A percentile compares a stretch with the other conserved stretches of the same genome.
phyloP scores from a whole-genome alignment of 2,888 invertebrate genomes.

The Tenthredo mesomela region DNA sequence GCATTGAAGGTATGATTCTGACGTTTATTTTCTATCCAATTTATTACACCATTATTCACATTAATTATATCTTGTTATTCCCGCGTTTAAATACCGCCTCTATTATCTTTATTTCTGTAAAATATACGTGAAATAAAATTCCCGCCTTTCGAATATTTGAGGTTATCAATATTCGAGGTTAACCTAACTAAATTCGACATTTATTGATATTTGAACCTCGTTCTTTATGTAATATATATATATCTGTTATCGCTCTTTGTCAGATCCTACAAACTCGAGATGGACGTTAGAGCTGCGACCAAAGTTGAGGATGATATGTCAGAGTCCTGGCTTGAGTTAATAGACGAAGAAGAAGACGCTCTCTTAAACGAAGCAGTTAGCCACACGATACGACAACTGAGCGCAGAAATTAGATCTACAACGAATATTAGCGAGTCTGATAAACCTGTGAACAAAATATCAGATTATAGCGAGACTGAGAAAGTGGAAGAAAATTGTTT shows the following conservation, averaged over 20 bases:
- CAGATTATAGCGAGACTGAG: conserved; percentile 2
- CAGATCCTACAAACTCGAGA: background rate
- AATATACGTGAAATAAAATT: background rate
- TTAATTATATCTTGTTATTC: background rate
- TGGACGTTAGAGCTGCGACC: conserved; percentile 4
- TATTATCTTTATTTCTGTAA: background rate
- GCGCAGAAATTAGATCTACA: conserved; percentile 11
- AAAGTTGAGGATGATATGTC: conserved; percentile 33
- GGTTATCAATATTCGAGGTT: background rate
- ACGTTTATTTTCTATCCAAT: background rate
- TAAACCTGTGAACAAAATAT: conserved; percentile 53
- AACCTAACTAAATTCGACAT: background rate
- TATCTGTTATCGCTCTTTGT: background rate
- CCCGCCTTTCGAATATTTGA: background rate
- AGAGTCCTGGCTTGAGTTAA: background rate
- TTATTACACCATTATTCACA: background rate
- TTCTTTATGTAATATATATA: background rate
- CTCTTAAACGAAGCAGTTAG: conserved; percentile 65
- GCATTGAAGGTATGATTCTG: background rate
- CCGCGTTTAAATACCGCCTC: background rate
- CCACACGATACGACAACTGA: conserved; percentile 44
- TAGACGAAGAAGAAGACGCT: conserved; percentile 63
- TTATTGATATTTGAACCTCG: background rate
- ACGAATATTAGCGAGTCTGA: conserved; percentile 42
- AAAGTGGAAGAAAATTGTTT: conserved; percentile 53